Evolutionary conservation across 2,888 invertebrate species (phyloP).

Genomic region (Chrysodeixis includens): DNA sequence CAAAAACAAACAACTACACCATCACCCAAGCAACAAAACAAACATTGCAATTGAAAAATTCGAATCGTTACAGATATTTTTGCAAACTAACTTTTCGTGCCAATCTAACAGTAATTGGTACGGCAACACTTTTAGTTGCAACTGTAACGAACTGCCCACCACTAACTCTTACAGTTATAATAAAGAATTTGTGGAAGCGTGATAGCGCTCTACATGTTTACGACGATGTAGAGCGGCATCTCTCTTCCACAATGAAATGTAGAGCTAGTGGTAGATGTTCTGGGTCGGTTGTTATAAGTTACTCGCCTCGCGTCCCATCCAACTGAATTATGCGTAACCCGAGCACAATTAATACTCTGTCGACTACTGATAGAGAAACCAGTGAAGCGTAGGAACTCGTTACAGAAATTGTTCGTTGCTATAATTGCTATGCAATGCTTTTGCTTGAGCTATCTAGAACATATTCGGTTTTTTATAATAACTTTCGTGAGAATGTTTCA

Average conservation of each 20-base stretch:
- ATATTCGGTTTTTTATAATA: too few species aligned
- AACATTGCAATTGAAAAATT: neutral
- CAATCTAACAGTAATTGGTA: conserved; percentile 24
- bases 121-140: conserved; percentile 16
- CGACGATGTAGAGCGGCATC: too few species aligned
- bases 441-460: neutral
- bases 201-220: too few species aligned
- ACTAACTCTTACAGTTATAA: too few species aligned
- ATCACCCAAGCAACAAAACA: neutral
- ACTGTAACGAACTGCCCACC: conserved; percentile 17
- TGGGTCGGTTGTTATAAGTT: conserved; percentile 16
- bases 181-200: too few species aligned
- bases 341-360: conserved; percentile 5
- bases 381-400: neutral
- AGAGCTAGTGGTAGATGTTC: too few species aligned
- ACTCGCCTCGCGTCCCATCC: neutral
- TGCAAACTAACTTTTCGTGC: conserved; percentile 1
- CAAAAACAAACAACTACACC: neutral
- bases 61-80: neutral
- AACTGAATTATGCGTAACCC: conserved; percentile 1
- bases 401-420: neutral
- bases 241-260: neutral
- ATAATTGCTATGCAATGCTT: neutral
- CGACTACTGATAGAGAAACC: neutral
- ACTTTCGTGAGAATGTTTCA: too few species aligned